These are phyloP conservation scores for Drosophila sproati DNA, from an alignment of 1,140 invertebrate genomes.

Conservation along the genomic window DNA sequence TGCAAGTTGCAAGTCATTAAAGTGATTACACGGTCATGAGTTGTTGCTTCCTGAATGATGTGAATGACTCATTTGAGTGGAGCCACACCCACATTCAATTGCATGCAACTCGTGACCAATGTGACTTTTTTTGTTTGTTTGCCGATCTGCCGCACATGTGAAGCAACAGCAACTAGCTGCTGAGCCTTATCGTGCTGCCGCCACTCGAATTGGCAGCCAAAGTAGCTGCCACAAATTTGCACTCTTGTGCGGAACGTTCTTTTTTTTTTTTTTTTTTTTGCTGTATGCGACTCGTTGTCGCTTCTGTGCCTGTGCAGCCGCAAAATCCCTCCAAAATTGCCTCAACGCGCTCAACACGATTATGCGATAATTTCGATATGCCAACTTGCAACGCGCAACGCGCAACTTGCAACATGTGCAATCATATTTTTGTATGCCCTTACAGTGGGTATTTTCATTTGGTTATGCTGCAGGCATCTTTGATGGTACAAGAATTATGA, in stretches of 20 bases:
- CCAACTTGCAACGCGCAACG: conserved; percentile 36
- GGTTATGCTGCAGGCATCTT: not conserved
- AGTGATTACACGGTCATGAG: no score
- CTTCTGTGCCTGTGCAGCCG: conserved; percentile 53
- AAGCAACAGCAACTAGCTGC: not conserved
- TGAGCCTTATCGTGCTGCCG: conserved; percentile 17
- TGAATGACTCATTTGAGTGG: conserved; percentile 25
- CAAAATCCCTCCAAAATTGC: conserved; percentile 19
- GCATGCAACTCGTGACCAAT: conserved; percentile 45
- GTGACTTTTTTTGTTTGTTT: conserved; percentile 51
- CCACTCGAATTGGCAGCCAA: conserved; percentile 20
- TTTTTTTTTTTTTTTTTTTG: not conserved
- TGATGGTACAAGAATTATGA: no score
- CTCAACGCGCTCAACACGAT: conserved; percentile 32
- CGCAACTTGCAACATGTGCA: conserved; percentile 52
- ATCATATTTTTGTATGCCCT: conserved; percentile 31
- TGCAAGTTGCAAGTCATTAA: not conserved
- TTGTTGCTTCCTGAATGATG: conserved; percentile 1
- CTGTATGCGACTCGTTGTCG: conserved; percentile 35
- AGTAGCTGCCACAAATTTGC: conserved; percentile 72
- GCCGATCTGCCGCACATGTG: conserved; percentile 29
- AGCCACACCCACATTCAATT: conserved; percentile 31
- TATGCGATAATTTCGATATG: conserved; percentile 50
- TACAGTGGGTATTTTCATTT: conserved; percentile 21
- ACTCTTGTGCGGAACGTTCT: conserved; percentile 59